Evolutionary conservation across 2,888 invertebrate species (phyloP).

Genomic region (Resseliella maxima): DNA sequence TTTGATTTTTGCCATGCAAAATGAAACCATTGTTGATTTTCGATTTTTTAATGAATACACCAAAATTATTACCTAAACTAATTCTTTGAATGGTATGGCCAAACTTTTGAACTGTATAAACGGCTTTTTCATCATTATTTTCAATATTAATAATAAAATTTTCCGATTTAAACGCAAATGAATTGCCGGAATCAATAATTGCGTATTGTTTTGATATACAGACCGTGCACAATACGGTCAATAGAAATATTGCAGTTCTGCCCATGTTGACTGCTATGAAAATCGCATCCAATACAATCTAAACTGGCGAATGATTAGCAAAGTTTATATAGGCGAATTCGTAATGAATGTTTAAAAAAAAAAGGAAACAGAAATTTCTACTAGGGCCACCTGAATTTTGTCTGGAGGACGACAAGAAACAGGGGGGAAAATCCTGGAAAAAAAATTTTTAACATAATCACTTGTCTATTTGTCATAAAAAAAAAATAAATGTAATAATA

Average conservation of each 20-base stretch:
- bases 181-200: not conserved
- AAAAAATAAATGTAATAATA: too few relatives aligned
- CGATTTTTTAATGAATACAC: too few relatives aligned
- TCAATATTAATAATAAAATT: not conserved
- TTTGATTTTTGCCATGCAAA: slow-evolving; percentile 7
- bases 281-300: too few relatives aligned
- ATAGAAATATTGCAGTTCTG: not conserved
- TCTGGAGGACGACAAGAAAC: too few relatives aligned
- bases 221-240: not conserved
- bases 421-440: too few relatives aligned
- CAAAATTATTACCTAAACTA: not conserved
- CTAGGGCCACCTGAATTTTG: too few relatives aligned
- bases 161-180: not conserved
- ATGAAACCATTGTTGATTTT: slow-evolving; percentile 55
- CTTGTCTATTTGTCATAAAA: too few relatives aligned
- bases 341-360: too few relatives aligned
- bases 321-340: too few relatives aligned
- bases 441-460: too few relatives aligned
- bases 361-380: too few relatives aligned
- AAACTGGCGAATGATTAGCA: too few relatives aligned
- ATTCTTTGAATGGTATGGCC: not conserved
- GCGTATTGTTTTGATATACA: not conserved
- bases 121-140: not conserved
- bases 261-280: not conserved
- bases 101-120: not conserved